These are phyloP conservation scores for Neoniphon sammara DNA, from an alignment of 2,797 vertebrate genomes.

Conservation along the genomic window DNA sequence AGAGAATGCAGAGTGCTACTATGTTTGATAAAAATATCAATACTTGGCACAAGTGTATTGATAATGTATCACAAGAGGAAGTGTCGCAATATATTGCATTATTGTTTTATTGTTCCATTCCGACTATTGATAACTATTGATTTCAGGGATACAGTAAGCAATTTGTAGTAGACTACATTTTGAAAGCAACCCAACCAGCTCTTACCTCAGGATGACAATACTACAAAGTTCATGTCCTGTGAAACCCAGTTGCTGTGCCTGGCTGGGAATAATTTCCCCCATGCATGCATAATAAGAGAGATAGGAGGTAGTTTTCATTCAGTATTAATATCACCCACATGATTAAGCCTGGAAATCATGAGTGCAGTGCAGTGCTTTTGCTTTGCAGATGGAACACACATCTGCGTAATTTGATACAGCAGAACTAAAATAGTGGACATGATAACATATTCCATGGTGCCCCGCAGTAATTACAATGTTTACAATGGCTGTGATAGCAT, in stretches of 20 bases:
- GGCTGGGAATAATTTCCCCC: slow-evolving; percentile 7
- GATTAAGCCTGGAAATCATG: slow-evolving; percentile 4
- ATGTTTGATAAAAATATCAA: no score
- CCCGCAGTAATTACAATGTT: neutral
- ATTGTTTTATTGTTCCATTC: no score
- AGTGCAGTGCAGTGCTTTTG: neutral
- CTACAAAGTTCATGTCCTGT: neutral
- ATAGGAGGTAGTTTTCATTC: neutral
- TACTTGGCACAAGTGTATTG: no score
- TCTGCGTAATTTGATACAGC: slow-evolving; percentile 15
- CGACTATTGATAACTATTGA: neutral
- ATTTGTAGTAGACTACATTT: neutral
- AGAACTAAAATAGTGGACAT: neutral
- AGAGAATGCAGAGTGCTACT: no score
- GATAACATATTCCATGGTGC: neutral
- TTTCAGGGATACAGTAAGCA: neutral
- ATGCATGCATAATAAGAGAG: neutral
- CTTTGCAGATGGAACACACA: neutral
- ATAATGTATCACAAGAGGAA: no score
- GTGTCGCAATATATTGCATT: no score
- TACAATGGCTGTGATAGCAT: slow-evolving; percentile 19
- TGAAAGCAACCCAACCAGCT: neutral
- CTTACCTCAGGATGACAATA: neutral
- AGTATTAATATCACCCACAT: slow-evolving; percentile 2
- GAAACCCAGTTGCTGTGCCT: neutral